These are phyloP conservation scores for Cinclus cinclus DNA, from an alignment of 2,113 vertebrate species.

Conservation along the genomic window DNA sequence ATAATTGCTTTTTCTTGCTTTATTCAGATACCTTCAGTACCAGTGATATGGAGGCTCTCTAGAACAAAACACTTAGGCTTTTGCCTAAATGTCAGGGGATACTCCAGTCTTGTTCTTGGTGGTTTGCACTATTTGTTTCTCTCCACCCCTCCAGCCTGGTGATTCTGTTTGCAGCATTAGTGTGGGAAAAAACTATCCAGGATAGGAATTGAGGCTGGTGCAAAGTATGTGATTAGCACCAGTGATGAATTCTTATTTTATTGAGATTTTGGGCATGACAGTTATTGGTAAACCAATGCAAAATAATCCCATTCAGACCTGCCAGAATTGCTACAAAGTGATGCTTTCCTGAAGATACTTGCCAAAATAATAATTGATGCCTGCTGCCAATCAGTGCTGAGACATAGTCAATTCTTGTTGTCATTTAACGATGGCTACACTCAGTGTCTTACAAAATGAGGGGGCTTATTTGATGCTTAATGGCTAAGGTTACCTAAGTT, in stretches of 20 bases:
- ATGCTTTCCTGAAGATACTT: background rate
- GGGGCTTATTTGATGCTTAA: background rate
- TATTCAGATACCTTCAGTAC: background rate
- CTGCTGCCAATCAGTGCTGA: conserved; percentile 6
- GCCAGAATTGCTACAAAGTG: background rate
- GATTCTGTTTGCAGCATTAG: background rate
- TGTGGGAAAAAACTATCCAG: background rate
- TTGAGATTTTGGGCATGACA: conserved; percentile 10
- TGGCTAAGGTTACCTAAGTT: background rate
- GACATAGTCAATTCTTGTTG: background rate
- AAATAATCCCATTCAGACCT: conserved; percentile 28
- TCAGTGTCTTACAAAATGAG: background rate
- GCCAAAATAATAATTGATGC: conserved; percentile 48
- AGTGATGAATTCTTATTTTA: background rate
- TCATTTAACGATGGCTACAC: background rate
- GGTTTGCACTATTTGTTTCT: background rate
- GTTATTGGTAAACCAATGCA: background rate
- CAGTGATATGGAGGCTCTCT: background rate
- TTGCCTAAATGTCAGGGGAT: background rate
- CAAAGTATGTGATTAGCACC: background rate
- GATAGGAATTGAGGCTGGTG: background rate
- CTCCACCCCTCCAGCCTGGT: background rate
- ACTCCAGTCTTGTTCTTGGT: background rate
- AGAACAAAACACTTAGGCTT: background rate
- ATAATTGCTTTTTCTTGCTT: background rate